phyloP scores from a whole-genome alignment of 2,113 vertebrate genomes.

The Glaucidium brasilianum region DNA sequence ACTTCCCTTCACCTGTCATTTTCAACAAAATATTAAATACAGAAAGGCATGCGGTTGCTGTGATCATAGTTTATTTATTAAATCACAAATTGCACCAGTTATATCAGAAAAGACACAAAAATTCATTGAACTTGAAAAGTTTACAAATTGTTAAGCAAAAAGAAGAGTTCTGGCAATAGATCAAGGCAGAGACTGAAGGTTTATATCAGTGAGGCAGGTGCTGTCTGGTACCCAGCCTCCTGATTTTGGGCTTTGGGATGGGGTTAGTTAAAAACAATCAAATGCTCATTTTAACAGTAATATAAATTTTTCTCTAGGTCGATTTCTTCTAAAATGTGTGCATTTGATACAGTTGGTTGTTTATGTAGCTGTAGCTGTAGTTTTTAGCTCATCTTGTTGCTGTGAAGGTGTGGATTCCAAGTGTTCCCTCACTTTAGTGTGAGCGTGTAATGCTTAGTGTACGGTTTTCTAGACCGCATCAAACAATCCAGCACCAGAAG shows the following conservation, averaged over 20 bases:
- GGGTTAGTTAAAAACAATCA: background rate
- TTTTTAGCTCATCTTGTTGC: background rate
- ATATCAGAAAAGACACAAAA: background rate
- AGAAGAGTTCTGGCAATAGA: background rate
- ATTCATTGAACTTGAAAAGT: background rate
- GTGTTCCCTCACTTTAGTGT: background rate
- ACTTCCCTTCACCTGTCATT: background rate
- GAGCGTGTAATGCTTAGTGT: background rate
- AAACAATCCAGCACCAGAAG: background rate
- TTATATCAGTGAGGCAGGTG: background rate
- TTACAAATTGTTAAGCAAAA: background rate
- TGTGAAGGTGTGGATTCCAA: background rate
- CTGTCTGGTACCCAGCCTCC: background rate
- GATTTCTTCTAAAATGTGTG: background rate
- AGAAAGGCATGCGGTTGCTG: background rate
- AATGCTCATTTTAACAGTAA: background rate
- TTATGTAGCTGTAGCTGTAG: background rate
- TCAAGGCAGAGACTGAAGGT: background rate
- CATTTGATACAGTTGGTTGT: background rate
- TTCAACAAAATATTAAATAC: background rate
- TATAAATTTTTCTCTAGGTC: background rate
- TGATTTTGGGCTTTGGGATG: background rate
- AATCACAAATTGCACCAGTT: background rate
- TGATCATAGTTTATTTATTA: background rate
- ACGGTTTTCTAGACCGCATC: background rate